These are phyloP conservation scores for Sitta europaea DNA, from an alignment of 2,113 vertebrate genomes.

Conservation along the genomic window DNA sequence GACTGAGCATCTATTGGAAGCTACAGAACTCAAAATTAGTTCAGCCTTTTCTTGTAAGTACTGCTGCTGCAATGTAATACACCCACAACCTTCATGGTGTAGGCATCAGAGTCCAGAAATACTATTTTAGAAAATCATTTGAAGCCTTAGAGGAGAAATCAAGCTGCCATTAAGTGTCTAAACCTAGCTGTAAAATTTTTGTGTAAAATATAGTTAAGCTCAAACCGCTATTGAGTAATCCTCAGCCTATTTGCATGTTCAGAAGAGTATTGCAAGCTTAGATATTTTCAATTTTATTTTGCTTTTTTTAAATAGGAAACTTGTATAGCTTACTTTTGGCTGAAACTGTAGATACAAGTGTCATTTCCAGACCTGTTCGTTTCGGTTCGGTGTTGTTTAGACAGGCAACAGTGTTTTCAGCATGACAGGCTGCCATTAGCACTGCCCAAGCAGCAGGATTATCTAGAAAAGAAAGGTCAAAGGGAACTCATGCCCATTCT, in stretches of 20 bases:
- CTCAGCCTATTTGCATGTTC: neutral
- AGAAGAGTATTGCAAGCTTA: neutral
- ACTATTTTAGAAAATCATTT: neutral
- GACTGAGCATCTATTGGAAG: neutral
- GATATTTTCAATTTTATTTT: neutral
- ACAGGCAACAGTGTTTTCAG: constrained; percentile 79
- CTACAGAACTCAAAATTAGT: neutral
- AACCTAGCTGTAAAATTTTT: neutral
- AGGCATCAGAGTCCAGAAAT: neutral
- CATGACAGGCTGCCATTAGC: constrained; percentile 90
- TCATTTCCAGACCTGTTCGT: constrained; percentile 72
- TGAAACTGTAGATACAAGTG: constrained; percentile 81
- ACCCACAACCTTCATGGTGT: neutral
- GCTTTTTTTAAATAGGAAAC: neutral
- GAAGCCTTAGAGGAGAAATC: neutral
- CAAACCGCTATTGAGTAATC: neutral
- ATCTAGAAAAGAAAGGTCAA: constrained; percentile 68
- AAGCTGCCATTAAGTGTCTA: neutral
- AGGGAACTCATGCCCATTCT: neutral
- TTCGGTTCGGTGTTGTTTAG: constrained; percentile 72
- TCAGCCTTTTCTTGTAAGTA: neutral
- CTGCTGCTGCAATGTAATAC: neutral
- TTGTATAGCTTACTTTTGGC: constrained; percentile 80
- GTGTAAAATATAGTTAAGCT: neutral
- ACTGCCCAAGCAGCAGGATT: constrained; percentile 89